Percentiles rank a stretch among this genome's conserved stretches.
Conservation (phyloP, 2,797 vertebrate species). For the Argentina silus region DNA sequence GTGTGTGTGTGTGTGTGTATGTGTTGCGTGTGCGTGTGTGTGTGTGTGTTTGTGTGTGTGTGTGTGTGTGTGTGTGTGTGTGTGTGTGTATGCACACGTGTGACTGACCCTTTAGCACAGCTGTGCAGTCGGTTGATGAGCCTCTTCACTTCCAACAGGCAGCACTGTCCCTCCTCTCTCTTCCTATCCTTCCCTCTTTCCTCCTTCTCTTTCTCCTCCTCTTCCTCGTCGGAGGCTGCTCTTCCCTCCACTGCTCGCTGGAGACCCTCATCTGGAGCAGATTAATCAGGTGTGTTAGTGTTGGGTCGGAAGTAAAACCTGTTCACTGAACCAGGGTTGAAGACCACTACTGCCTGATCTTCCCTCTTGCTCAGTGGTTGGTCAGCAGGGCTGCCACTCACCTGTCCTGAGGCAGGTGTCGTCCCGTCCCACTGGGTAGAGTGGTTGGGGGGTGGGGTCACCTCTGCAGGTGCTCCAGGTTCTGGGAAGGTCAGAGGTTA, state of each 20-base stretch:
- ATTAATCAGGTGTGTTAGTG: background rate
- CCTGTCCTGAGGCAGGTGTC: slow-evolving; percentile 57
- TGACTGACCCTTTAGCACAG: slow-evolving; percentile 67
- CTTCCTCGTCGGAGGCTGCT: slow-evolving; percentile 81
- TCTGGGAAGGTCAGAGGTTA: slow-evolving; percentile 43
- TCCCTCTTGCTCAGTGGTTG: background rate
- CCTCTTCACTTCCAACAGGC: slow-evolving; percentile 62
- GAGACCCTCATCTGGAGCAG: slow-evolving; percentile 62
- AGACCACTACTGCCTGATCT: too few relatives aligned
- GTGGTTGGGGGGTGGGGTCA: slow-evolving; percentile 18
- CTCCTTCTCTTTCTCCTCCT: slow-evolving; percentile 58
- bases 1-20: background rate
- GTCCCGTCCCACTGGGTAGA: slow-evolving; percentile 33
- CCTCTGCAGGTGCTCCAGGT: slow-evolving; percentile 61
- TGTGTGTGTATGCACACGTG: background rate
- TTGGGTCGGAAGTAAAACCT: too few relatives aligned
- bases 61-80: background rate
- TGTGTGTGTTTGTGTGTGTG: background rate
- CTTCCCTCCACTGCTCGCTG: slow-evolving; percentile 80
- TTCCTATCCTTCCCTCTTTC: slow-evolving; percentile 41
- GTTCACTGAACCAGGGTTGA: background rate
- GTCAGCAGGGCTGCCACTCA: slow-evolving; percentile 25
- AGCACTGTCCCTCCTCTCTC: slow-evolving; percentile 49
- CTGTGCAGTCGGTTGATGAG: slow-evolving; percentile 46
- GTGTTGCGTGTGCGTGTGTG: background rate